These are phyloP conservation scores for Nebria ingens DNA, from an alignment of 1,140 invertebrate species.

Conservation along the genomic window DNA sequence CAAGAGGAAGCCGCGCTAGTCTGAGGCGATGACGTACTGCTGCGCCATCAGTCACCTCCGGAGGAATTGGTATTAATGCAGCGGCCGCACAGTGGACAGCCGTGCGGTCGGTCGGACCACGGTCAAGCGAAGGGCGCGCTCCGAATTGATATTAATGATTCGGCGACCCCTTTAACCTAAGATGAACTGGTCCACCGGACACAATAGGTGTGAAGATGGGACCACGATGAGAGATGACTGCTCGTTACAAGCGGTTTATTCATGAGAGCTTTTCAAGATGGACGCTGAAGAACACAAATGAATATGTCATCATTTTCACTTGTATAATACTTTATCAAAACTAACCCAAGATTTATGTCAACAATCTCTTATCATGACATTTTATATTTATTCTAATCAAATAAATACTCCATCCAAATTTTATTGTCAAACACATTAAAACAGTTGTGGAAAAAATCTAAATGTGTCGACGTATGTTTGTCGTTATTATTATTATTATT, in stretches of 20 bases:
- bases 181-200: slow-evolving; percentile 13
- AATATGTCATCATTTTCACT: too few relatives aligned
- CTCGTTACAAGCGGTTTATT: background rate
- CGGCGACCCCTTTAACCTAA: slow-evolving; percentile 18
- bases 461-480: too few relatives aligned
- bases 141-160: slow-evolving; percentile 34
- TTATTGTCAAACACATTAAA: too few relatives aligned
- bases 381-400: too few relatives aligned
- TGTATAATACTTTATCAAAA: too few relatives aligned
- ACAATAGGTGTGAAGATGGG: background rate
- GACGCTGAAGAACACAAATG: background rate
- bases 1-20: background rate
- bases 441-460: too few relatives aligned
- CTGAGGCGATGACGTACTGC: background rate
- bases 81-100: slow-evolving; percentile 27
- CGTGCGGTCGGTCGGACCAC: slow-evolving; percentile 23
- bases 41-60: slow-evolving; percentile 28
- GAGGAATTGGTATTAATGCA: slow-evolving; percentile 33
- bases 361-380: too few relatives aligned
- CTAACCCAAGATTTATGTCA: too few relatives aligned
- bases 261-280: background rate
- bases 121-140: slow-evolving; percentile 12
- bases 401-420: too few relatives aligned
- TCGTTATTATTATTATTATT: too few relatives aligned
- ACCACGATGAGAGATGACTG: background rate